Evolutionary conservation across 2,888 invertebrate genomes (phyloP).

Genomic region (Drosophila tripunctata): DNA sequence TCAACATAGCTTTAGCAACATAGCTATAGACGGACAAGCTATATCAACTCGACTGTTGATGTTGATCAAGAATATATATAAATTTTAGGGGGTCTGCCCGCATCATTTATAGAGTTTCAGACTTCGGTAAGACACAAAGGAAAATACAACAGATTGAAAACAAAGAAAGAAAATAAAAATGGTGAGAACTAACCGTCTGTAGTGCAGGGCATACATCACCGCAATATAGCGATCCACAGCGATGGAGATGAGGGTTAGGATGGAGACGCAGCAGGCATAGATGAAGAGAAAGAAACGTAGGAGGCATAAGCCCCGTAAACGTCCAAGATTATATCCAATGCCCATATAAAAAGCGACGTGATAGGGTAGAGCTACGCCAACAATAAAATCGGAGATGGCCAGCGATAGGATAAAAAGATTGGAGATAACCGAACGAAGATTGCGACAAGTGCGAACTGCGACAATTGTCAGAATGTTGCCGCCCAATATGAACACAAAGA

Average conservation of each 20-base stretch:
- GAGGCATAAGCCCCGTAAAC: slow-evolving; percentile 87
- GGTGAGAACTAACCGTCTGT: slow-evolving; percentile 85
- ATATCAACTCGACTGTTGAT: too few relatives aligned
- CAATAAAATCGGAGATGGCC: slow-evolving; percentile 91
- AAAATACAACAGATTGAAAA: neutral
- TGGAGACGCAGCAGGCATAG: slow-evolving; percentile 91
- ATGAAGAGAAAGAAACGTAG: slow-evolving; percentile 90
- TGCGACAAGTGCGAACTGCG: slow-evolving; percentile 89
- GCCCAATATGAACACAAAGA: slow-evolving; percentile 88
- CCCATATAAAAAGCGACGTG: slow-evolving; percentile 90
- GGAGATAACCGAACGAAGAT: slow-evolving; percentile 89
- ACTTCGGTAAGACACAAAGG: too few relatives aligned
- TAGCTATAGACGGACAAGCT: too few relatives aligned
- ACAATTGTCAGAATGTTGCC: slow-evolving; percentile 91
- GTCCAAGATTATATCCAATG: slow-evolving; percentile 86
- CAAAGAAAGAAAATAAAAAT: neutral
- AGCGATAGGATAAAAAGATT: slow-evolving; percentile 92
- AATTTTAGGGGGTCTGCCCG: too few relatives aligned
- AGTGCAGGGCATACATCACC: slow-evolving; percentile 91
- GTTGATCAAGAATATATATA: too few relatives aligned
- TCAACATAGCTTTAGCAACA: too few relatives aligned
- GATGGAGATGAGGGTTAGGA: slow-evolving; percentile 91
- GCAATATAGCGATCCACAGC: slow-evolving; percentile 92
- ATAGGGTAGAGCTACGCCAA: slow-evolving; percentile 91
- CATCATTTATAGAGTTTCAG: too few relatives aligned